Percentiles rank a stretch among this genome's conserved stretches.
These are phyloP conservation scores for Sebastes ruberrimus DNA, from an alignment of 2,797 vertebrate species.

Conservation along the genomic window DNA sequence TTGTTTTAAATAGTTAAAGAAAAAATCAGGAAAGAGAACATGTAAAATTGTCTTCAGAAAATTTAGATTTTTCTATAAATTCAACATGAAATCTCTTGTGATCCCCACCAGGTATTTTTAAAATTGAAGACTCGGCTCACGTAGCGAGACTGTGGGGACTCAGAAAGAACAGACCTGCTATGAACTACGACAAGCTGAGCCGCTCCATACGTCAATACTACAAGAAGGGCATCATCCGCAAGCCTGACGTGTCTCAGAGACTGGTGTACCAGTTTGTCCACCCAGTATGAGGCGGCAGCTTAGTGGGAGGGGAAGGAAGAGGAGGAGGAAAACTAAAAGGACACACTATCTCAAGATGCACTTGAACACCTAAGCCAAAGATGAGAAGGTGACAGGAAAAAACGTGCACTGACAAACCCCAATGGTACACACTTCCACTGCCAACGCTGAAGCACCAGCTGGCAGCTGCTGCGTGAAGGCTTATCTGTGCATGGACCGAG, in stretches of 20 bases:
- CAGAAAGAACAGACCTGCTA: conserved; percentile 96
- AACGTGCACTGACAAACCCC: conserved; percentile 69
- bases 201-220: conserved; percentile 99
- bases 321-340: neutral
- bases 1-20: neutral
- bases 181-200: conserved; percentile 99
- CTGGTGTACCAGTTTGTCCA: conserved; percentile 99
- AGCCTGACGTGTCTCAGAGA: conserved; percentile 96
- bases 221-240: conserved; percentile 99
- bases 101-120: conserved; percentile 90
- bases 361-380: conserved; percentile 31
- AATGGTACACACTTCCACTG: conserved; percentile 40
- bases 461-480: conserved; percentile 21
- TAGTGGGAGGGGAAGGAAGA: neutral
- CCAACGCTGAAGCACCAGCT: conserved; percentile 6
- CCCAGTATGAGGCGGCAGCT: conserved; percentile 83
- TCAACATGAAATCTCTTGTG: neutral
- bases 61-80: neutral
- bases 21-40: neutral
- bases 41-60: neutral
- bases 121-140: conserved; percentile 98
- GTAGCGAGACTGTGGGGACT: conserved; percentile 97
- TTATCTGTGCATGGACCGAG: neutral
- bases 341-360: conserved; percentile 24
- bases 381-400: conserved; percentile 35